These are phyloP conservation scores for Pseudochaenichthys georgianus DNA, from an alignment of 2,797 vertebrate genomes.

Conservation along the genomic window DNA sequence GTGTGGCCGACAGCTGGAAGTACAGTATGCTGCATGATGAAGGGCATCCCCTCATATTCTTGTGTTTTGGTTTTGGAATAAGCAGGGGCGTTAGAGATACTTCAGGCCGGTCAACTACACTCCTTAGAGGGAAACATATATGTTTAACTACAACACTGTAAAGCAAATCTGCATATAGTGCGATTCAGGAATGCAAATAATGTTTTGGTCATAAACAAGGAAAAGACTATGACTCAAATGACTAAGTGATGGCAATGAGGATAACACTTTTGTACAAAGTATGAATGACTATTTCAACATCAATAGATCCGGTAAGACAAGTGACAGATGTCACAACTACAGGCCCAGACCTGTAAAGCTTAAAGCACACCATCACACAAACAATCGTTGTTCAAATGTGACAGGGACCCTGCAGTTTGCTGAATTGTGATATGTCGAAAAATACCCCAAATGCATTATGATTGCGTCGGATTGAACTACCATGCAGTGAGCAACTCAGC, in stretches of 20 bases:
- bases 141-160: not conserved
- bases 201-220: not conserved
- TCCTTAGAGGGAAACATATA: not conserved
- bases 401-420: not conserved
- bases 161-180: not conserved
- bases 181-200: not conserved
- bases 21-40: slow-evolving; percentile 29
- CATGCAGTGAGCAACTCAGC: slow-evolving; percentile 65
- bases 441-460: slow-evolving; percentile 33
- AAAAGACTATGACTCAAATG: not conserved
- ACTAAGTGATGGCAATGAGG: not conserved
- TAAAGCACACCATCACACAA: not conserved
- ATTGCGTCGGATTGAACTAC: slow-evolving; percentile 54
- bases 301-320: slow-evolving; percentile 9
- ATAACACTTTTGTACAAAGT: not conserved
- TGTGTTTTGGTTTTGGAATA: slow-evolving; percentile 22
- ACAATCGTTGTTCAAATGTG: slow-evolving; percentile 1
- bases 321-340: not conserved
- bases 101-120: slow-evolving; percentile 5
- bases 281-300: slow-evolving; percentile 23
- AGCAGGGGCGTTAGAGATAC: slow-evolving; percentile 12
- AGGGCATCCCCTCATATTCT: slow-evolving; percentile 29
- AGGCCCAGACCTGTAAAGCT: slow-evolving; percentile 18
- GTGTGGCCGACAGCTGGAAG: slow-evolving; percentile 28
- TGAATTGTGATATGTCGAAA: slow-evolving; percentile 26